A percentile compares a stretch with the other conserved stretches of the same genome.
These are phyloP conservation scores for Margarornis squamiger DNA, from an alignment of 2,797 vertebrate species.

Conservation along the genomic window DNA sequence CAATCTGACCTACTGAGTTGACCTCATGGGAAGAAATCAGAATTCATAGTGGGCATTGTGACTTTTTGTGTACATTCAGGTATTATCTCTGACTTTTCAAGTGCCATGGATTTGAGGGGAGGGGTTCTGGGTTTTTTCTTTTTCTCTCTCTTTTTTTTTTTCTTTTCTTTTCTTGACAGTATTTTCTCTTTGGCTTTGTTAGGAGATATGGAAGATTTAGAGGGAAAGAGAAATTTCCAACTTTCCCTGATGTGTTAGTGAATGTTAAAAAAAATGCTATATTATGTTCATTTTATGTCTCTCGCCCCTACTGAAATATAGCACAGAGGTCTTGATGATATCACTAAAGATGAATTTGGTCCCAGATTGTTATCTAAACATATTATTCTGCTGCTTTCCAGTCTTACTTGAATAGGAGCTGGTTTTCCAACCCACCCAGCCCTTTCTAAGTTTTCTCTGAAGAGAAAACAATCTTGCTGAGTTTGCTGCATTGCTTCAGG, in stretches of 20 bases:
- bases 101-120: neutral
- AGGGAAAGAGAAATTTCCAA: neutral
- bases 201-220: neutral
- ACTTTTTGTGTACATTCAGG: neutral
- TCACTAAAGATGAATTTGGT: neutral
- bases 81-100: neutral
- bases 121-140: fast-evolving
- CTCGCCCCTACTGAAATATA: neutral
- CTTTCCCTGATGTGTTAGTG: neutral
- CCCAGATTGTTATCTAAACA: neutral
- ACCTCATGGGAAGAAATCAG: neutral
- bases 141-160: too few relatives aligned
- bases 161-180: fast-evolving
- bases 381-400: conserved; percentile 12
- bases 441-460: neutral
- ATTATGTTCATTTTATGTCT: neutral
- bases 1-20: neutral
- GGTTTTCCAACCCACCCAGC: conserved; percentile 1
- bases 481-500: conserved; percentile 33
- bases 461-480: conserved; percentile 32
- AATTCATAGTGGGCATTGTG: neutral
- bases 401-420: conserved; percentile 30
- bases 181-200: neutral
- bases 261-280: neutral
- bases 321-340: neutral